These are phyloP conservation scores for Hermaeophaga mercurialis DNA, from an alignment of 2,888 invertebrate genomes.

Conservation along the genomic window DNA sequence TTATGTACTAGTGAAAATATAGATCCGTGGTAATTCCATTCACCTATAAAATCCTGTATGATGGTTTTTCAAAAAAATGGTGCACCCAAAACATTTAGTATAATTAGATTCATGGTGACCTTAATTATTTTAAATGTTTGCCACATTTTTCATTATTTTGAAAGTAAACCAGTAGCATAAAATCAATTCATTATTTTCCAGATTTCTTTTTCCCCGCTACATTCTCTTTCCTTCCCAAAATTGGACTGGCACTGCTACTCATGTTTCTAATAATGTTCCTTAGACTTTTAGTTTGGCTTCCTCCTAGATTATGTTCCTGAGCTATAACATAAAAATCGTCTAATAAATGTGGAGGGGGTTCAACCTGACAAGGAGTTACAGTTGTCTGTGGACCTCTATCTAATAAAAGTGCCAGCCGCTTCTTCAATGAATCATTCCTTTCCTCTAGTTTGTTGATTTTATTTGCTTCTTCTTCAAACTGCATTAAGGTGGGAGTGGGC, in stretches of 20 bases:
- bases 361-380: constrained; percentile 68
- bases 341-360: constrained; percentile 79
- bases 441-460: constrained; percentile 82
- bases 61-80: too few relatives aligned
- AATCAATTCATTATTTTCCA: constrained; percentile 29
- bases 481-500: constrained; percentile 84
- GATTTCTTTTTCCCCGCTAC: constrained; percentile 57
- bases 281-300: constrained; percentile 76
- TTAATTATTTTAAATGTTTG: too few relatives aligned
- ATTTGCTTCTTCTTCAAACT: constrained; percentile 84
- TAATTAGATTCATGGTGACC: too few relatives aligned
- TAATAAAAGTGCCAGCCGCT: constrained; percentile 61
- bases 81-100: too few relatives aligned
- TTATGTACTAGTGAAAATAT: too few relatives aligned
- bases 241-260: constrained; percentile 78
- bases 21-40: too few relatives aligned
- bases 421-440: constrained; percentile 75
- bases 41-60: too few relatives aligned
- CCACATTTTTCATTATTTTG: too few relatives aligned
- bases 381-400: constrained; percentile 54
- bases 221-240: constrained; percentile 72
- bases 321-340: constrained; percentile 93
- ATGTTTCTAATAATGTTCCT: constrained; percentile 82
- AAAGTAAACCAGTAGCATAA: too few relatives aligned
- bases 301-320: constrained; percentile 67